Conservation (phyloP, 1,140 invertebrate genomes). For the Meloidogyne floridensis region DNA sequence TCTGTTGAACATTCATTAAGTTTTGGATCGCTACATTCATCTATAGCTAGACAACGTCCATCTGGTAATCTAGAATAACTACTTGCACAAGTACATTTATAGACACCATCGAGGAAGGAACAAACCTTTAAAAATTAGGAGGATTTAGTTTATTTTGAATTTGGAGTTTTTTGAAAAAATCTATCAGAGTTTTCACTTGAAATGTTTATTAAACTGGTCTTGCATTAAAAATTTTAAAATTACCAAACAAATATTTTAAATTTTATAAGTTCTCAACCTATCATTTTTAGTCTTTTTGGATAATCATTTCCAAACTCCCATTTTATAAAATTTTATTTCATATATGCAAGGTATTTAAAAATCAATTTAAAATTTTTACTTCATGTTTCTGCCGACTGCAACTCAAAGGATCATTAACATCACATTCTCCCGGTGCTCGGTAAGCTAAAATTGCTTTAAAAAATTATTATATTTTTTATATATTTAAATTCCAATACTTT, state of each 20-base stretch:
- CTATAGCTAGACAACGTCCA: slow-evolving; percentile 65
- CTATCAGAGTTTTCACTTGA: no score
- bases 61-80: slow-evolving; percentile 62
- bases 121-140: slow-evolving; percentile 31
- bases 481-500: neutral
- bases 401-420: slow-evolving; percentile 65
- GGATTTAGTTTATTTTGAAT: no score
- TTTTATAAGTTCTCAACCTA: no score
- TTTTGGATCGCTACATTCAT: slow-evolving; percentile 58
- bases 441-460: slow-evolving; percentile 14
- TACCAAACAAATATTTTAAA: no score
- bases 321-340: no score
- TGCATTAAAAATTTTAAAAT: no score
- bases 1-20: slow-evolving; percentile 57
- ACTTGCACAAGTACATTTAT: slow-evolving; percentile 61
- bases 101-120: slow-evolving; percentile 57
- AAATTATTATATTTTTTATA: neutral
- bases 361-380: slow-evolving; percentile 32
- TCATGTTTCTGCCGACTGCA: slow-evolving; percentile 61
- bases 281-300: no score
- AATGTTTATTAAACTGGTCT: no score
- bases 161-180: no score
- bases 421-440: slow-evolving; percentile 57
- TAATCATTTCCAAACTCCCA: no score
- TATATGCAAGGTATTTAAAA: neutral